Base-by-base conservation (phyloP, 1,140 invertebrate species). In the Sarcophaga bullata region DNA sequence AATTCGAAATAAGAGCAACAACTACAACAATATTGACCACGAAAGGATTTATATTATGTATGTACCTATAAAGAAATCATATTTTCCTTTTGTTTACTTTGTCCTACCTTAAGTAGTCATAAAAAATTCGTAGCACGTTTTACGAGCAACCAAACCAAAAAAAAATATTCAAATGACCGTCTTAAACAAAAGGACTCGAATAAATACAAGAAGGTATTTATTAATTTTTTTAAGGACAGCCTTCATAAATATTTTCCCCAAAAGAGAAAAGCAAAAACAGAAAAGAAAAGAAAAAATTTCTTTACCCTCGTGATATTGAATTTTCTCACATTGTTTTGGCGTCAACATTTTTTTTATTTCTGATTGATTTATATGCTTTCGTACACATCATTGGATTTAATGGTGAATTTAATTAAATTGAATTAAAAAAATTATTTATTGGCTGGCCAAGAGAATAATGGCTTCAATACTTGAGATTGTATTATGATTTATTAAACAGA, bases 301-400 rank as follows among this genome's bases (percentile, higher is more conserved):
- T 37, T 37, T 37, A 37, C 25, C 1, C 25, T 37, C 25, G 25
- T 37, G 25, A 37, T 37, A 37, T 37, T 37, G 25, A 37, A 37
- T 37, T 37, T 37, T 37, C 25, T 37, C 25, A 37, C 25, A 37
- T 37, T 37, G 25, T 37, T 58, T 76, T n/a, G 9, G 17, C 48
- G 46, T 13, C n/a, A n/a, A 76, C 47, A 76, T 76, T 48, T 76
- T 48, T 76, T 76, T 76, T 48, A 76, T 76, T 48, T 37, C 25
- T 47, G 48, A 76, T 76, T 76, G 73, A 76, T 76, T 76, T 76
- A 76, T 76, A 46, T n/a, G 47, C 73, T 58, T 58, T 58, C 15
- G 54, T n/a, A 58, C 54, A 58, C 54, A 58, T 58, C 54, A 58
- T 15, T 58, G 54, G 2, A n/a, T 58, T 58, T 15, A 58, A 58